phyloP scores from a whole-genome alignment of 2,888 invertebrate species.

The Eupeodes latifasciatus region DNA sequence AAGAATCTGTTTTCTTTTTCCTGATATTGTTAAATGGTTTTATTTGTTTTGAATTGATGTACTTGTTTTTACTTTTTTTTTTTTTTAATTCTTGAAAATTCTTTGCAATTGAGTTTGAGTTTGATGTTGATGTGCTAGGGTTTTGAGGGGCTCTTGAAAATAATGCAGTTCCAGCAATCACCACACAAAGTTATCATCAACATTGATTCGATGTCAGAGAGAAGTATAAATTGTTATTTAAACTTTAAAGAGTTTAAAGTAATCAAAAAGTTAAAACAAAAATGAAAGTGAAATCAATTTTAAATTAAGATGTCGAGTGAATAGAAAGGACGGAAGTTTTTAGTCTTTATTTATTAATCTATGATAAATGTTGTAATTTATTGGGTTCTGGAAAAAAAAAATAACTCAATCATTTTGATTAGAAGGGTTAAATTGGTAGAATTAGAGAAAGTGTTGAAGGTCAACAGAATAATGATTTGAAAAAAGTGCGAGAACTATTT shows the following conservation, averaged over 20 bases:
- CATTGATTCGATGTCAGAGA: background rate
- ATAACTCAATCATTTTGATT: no score
- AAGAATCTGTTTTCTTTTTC: background rate
- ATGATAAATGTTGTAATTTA: no score
- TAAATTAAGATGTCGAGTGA: background rate
- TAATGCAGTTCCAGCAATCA: background rate
- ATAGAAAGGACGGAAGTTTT: background rate
- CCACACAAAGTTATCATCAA: background rate
- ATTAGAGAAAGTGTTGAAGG: no score
- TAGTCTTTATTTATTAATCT: no score
- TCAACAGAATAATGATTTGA: no score
- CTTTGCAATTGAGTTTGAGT: constrained; percentile 17
- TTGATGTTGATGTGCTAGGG: background rate
- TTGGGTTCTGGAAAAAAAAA: no score
- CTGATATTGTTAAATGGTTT: constrained; percentile 15
- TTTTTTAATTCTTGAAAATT: constrained; percentile 13
- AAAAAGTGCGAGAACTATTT: no score
- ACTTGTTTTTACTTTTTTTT: constrained; percentile 1
- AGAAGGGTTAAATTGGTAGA: no score
- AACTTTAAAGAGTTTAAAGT: background rate
- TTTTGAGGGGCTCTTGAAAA: background rate
- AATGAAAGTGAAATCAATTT: background rate
- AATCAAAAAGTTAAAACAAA: background rate
- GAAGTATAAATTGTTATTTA: constrained; percentile 14
- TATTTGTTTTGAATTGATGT: constrained; percentile 42